A percentile compares a stretch with the other conserved stretches of the same genome.
phyloP scores from a whole-genome alignment of 1,140 invertebrate species.

The Nomia melanderi region DNA sequence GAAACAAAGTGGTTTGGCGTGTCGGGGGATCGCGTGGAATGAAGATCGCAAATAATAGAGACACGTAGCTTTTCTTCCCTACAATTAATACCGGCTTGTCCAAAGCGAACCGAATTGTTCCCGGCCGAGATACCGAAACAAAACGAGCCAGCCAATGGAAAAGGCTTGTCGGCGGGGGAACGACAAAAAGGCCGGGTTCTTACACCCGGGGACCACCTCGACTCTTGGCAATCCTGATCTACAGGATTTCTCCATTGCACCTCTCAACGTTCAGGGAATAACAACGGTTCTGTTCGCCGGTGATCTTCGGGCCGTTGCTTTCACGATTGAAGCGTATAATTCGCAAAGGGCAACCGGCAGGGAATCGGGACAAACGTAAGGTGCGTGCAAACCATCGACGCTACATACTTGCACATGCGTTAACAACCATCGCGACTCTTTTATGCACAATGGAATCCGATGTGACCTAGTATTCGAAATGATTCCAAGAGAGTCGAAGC shows the following conservation, averaged over 20 bases:
- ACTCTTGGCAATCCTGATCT: slow-evolving; percentile 18
- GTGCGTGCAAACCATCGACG: too few relatives aligned
- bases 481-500: too few relatives aligned
- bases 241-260: slow-evolving; percentile 16
- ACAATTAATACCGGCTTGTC: slow-evolving; percentile 4
- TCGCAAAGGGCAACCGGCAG: background rate
- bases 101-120: background rate
- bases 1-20: background rate
- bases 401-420: too few relatives aligned
- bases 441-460: too few relatives aligned
- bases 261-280: slow-evolving; percentile 14
- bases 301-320: background rate
- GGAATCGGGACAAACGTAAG: too few relatives aligned
- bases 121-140: slow-evolving; percentile 3
- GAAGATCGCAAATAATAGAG: slow-evolving; percentile 13
- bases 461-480: too few relatives aligned
- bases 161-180: background rate
- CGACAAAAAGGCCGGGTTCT: slow-evolving; percentile 3
- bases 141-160: slow-evolving; percentile 5
- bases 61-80: background rate
- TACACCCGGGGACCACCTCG: background rate
- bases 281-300: background rate
- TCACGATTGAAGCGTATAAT: slow-evolving; percentile 11
- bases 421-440: too few relatives aligned
- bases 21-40: slow-evolving; percentile 23